phyloP scores from a whole-genome alignment of 2,113 vertebrate genomes.

The Parus major region DNA sequence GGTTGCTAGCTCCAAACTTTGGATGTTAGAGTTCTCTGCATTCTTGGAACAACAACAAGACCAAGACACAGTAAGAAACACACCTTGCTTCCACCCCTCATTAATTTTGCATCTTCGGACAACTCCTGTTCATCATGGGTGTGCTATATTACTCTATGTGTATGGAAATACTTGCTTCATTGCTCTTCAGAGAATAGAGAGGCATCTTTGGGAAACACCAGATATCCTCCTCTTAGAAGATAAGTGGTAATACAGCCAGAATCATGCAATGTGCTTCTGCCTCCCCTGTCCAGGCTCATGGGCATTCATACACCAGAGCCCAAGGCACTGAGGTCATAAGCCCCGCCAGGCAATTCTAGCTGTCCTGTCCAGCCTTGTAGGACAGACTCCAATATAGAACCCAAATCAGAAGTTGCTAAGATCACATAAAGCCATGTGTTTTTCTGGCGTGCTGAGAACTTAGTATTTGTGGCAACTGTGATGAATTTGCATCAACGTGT shows the following conservation, averaged over 20 bases:
- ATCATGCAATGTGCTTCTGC: background rate
- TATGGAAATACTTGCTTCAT: background rate
- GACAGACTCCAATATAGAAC: background rate
- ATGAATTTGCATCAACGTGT: background rate
- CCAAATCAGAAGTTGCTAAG: background rate
- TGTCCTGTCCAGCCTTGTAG: background rate
- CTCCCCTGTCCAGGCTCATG: background rate
- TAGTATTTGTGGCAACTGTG: background rate
- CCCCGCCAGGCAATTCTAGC: background rate
- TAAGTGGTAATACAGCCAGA: background rate
- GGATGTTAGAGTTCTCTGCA: conserved; percentile 94
- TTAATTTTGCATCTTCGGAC: background rate
- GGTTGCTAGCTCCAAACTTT: conserved; percentile 90
- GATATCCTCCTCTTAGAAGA: background rate
- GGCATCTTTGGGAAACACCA: background rate
- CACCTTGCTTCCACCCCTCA: background rate
- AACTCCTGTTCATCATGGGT: background rate
- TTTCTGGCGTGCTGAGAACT: background rate
- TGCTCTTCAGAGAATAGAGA: background rate
- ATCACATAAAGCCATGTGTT: background rate
- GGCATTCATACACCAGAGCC: background rate
- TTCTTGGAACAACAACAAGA: conserved; percentile 94
- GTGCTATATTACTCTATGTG: background rate
- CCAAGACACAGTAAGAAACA: conserved; percentile 85
- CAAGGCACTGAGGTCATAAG: background rate